Base-by-base conservation (phyloP, 1,140 invertebrate genomes). In the Zaprionus taronus region DNA sequence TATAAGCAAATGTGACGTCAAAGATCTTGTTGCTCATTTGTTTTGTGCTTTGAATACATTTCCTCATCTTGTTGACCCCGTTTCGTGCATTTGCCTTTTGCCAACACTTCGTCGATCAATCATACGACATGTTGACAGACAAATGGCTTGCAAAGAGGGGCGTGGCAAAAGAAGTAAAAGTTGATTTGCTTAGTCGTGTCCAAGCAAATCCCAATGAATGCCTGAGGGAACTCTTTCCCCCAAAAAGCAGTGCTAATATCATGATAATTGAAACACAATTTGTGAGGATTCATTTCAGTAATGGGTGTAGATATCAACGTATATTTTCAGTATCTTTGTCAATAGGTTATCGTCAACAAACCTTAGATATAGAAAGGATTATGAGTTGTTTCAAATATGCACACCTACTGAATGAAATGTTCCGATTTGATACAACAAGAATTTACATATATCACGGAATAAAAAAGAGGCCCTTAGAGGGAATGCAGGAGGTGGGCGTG, bases 41-140 rank as follows among this genome's bases (percentile, higher is more conserved):
- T 20, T 36, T 15, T 17, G 26, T 28, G 22, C 24, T 67, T 44
- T 56, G 28, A 20, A 57, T 47, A n/a, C 55, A 31, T 58, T 68
- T 58, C 36, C 20, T 68, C 36, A 68, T 58, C 38, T 49, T 57
- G 38, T 31, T 67, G 36, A 41, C 51, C 64, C 49, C 20, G n/a
- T 55, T 55, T 24, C 14, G 5, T 17, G 9, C 11, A 17, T 47
- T 28, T 53, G 31, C 28, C 36, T 36, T 24, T 64, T 26, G 31
- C 17, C 20, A 22, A 24, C 47, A 9, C 20, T 51, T 51, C 47
- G 47, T 51, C 20, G 49, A 65, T 60, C 55, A 61, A 69, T 69
- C 66, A 69, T 61, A 47, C 66, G 44, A 53, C 20, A 61, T 69
- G 66, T 24, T 60, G 66, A 36, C 56, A 69, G 14, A 24, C 47